Percentiles rank a stretch among this genome's conserved stretches.
These are phyloP conservation scores for Amphiprion clarkii DNA, from an alignment of 2,797 vertebrate genomes.

Conservation along the genomic window DNA sequence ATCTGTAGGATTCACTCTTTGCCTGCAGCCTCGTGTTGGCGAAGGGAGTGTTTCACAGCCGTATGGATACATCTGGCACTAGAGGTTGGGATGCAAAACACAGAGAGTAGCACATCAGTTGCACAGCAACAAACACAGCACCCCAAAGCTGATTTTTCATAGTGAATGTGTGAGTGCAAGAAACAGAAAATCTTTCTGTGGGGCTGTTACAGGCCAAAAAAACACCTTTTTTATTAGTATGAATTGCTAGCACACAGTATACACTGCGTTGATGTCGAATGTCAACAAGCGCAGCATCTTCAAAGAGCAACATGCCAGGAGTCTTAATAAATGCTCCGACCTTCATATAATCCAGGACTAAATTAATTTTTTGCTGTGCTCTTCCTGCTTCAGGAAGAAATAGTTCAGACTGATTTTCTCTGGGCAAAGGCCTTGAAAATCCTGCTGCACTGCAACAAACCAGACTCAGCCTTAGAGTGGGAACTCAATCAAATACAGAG, in stretches of 20 bases:
- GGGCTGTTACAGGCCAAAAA: neutral
- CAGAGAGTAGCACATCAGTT: neutral
- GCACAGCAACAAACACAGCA: neutral
- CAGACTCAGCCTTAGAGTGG: neutral
- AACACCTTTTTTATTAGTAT: neutral
- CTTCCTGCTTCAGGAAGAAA: neutral
- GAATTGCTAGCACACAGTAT: neutral
- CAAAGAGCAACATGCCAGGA: no score
- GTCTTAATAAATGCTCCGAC: conserved; percentile 1
- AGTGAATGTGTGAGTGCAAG: neutral
- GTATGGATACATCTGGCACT: neutral
- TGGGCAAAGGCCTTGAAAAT: conserved; percentile 40
- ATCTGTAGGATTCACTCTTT: neutral
- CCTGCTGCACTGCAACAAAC: conserved; percentile 25
- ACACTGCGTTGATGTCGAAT: neutral
- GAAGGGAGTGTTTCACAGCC: neutral
- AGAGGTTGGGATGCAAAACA: no score
- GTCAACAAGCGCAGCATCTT: neutral
- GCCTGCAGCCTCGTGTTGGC: neutral
- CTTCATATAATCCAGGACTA: conserved; percentile 9
- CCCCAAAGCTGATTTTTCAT: neutral
- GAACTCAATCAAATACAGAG: conserved; percentile 18
- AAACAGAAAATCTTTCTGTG: neutral
- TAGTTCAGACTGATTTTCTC: neutral
- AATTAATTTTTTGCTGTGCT: neutral